Evolutionary conservation across 30 jellyfish, hydroid and myxozoan species (phyloP), one percentile per base, ranked within the genome.

Genomic region (Morbakka virulenta): DNA sequence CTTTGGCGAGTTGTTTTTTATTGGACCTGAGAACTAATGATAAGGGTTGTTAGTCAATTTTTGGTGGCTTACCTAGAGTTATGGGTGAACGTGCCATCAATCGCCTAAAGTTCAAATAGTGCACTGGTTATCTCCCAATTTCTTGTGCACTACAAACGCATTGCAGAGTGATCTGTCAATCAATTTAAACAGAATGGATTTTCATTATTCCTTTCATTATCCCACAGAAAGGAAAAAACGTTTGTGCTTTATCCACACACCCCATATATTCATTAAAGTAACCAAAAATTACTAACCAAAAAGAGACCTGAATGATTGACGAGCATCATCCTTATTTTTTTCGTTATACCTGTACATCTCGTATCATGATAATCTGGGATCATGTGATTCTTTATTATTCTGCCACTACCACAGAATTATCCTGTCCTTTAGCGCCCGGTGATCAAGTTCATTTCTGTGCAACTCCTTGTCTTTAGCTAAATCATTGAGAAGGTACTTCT

Each of bases 221-320:
- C 31, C 97, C 95, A 88, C 81, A 63, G 30, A 81, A 11, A 2
- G 97, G 35, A 88, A 91, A 81, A 63, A 67, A 57, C 87, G 64
- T 66, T 50, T 88, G 87, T 27, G 97, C 95, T 67, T 88, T 81
- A 66, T 88, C 97, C 31, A 72, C 92, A 32, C 92, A 87, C 2
- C 97, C 95, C 95, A 80, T 70, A 47, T 50, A 26, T 36, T 23
- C 41, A 36, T 85, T 30, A n/a, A 76, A 85, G 80, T 85, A 74
- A 51, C 76, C 76, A 27, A 84, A 74, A 4, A 83, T 89, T 32
- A 13, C 24, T 35, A n/a, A n/a, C n/a, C n/a, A n/a, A n/a, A n/a
- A n/a, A 87, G 87, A 67, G 93, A 86, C 52, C 67, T 31, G 11
- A 61, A 71, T 4, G 27, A 22, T 21, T 53, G 72, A 32, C 47